phyloP scores from a whole-genome alignment of 2,888 invertebrate species.

The Bellardia pandia region DNA sequence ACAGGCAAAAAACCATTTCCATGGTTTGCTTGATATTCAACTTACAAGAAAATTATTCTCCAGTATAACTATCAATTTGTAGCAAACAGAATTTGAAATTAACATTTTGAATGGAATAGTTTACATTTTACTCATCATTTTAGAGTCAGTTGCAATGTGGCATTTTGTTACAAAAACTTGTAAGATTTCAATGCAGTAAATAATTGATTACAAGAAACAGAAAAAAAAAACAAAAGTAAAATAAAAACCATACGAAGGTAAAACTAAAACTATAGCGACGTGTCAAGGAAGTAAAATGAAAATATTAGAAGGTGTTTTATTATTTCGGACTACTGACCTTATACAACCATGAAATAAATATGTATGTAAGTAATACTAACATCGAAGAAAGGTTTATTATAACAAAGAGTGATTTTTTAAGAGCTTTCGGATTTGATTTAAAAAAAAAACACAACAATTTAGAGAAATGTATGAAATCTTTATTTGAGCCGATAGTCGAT shows the following conservation, averaged over 20 bases:
- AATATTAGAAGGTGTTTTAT: constrained; percentile 21
- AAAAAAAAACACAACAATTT: too few species aligned
- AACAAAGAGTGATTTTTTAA: too few species aligned
- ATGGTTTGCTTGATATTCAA: too few species aligned
- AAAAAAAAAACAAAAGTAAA: not conserved
- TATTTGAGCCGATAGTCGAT: too few species aligned
- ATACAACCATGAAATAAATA: constrained; percentile 3
- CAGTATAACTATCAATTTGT: too few species aligned
- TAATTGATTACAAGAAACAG: constrained; percentile 15
- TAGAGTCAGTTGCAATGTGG: constrained; percentile 13
- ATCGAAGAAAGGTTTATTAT: not conserved
- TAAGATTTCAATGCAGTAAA: constrained; percentile 55
- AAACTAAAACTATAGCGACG: constrained; percentile 4
- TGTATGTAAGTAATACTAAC: not conserved
- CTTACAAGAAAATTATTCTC: too few species aligned
- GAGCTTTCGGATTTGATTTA: too few species aligned
- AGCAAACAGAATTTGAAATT: constrained; percentile 1
- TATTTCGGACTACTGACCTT: constrained; percentile 39
- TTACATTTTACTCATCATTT: not conserved
- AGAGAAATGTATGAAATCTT: too few species aligned
- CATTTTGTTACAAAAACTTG: constrained; percentile 47
- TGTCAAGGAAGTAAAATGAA: not conserved
- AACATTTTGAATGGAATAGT: not conserved
- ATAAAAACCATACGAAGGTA: not conserved
- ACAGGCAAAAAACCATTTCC: too few species aligned